phyloP scores from a whole-genome alignment of 2,888 invertebrate genomes.

The Operophtera brumata region DNA sequence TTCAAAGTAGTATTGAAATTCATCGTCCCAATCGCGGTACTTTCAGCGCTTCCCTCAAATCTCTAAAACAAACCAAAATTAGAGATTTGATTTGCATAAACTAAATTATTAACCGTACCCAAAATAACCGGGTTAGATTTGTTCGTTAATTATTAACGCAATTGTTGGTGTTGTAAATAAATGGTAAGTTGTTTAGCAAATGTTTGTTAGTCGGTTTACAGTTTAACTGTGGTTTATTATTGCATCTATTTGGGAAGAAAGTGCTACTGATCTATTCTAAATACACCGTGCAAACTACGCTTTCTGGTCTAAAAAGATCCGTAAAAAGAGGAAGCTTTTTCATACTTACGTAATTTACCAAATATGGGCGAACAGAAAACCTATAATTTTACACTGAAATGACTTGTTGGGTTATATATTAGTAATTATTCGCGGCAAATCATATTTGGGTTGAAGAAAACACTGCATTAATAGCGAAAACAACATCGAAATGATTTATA shows the following conservation, averaged over 20 bases:
- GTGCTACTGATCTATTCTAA: neutral
- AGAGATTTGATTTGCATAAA: conserved; percentile 36
- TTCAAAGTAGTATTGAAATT: conserved; percentile 6
- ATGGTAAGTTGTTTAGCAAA: conserved; percentile 42
- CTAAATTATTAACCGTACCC: conserved; percentile 39
- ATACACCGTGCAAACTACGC: neutral
- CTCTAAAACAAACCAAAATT: conserved; percentile 31
- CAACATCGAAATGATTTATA: no score
- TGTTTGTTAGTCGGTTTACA: conserved; percentile 35
- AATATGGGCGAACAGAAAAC: no score
- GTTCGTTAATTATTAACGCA: conserved; percentile 55
- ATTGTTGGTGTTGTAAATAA: conserved; percentile 50
- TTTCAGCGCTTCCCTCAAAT: conserved; percentile 22
- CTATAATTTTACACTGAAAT: no score
- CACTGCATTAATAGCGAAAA: no score
- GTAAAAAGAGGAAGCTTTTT: no score
- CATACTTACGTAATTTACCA: no score
- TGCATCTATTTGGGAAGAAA: conserved; percentile 4
- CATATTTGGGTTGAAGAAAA: no score
- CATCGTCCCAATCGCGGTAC: conserved; percentile 10
- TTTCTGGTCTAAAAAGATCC: no score
- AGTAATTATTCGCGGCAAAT: no score
- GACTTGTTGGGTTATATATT: no score
- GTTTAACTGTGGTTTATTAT: conserved; percentile 22
- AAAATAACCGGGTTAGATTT: conserved; percentile 52